Evolutionary conservation across 2,797 vertebrate species (phyloP).

Genomic region (Phaenicophaeus curvirostris): DNA sequence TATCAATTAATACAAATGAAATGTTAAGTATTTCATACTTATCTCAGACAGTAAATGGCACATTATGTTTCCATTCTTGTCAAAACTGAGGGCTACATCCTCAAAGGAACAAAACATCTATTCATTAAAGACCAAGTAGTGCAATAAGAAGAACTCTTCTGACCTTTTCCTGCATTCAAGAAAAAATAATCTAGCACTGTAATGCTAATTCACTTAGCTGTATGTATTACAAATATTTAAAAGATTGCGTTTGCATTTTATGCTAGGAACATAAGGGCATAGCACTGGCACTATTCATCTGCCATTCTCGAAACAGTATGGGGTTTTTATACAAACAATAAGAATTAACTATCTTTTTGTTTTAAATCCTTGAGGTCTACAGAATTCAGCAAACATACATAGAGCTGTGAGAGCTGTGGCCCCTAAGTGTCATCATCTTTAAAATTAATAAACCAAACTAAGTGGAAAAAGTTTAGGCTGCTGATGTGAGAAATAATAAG

Average conservation of each 20-base stretch:
- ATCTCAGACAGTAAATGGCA: conserved; percentile 36
- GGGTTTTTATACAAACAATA: not conserved
- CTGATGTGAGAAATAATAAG: conserved; percentile 25
- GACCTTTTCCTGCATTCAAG: conserved; percentile 40
- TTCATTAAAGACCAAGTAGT: conserved; percentile 21
- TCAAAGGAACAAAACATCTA: conserved; percentile 24
- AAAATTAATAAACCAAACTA: conserved; percentile 55
- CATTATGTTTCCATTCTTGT: conserved; percentile 20
- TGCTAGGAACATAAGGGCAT: not conserved
- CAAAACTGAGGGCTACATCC: conserved; percentile 9
- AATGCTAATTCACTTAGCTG: conserved; percentile 37
- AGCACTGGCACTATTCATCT: not conserved
- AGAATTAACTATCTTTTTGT: not conserved
- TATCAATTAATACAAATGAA: conserved; percentile 32
- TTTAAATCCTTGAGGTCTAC: not conserved
- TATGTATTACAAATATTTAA: not conserved
- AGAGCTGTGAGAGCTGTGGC: not conserved
- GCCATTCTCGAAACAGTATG: not conserved
- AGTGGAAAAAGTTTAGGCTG: not conserved
- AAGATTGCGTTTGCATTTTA: conserved; percentile 9
- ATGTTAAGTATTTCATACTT: conserved; percentile 32
- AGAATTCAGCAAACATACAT: not conserved
- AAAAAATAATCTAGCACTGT: not conserved
- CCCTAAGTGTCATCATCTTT: not conserved
- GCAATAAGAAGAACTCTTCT: conserved; percentile 32